Evolutionary conservation across 2,888 invertebrate genomes (phyloP).

Genomic region (Terebella lapidaria): DNA sequence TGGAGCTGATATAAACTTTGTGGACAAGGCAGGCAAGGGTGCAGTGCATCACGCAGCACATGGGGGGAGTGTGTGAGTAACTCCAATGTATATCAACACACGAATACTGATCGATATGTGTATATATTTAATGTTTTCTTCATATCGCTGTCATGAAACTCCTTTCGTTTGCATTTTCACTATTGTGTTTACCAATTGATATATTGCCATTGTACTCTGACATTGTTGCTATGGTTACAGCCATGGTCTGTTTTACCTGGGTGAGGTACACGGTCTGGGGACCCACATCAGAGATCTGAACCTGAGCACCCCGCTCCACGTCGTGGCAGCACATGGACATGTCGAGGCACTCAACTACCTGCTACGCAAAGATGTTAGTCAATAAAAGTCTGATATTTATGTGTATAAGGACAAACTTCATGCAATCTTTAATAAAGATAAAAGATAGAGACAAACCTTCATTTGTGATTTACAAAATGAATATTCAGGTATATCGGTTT

Average conservation of each 20-base stretch:
- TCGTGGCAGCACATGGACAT: constrained; percentile 39
- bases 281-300: constrained; percentile 31
- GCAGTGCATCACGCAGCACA: constrained; percentile 44
- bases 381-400: too few relatives aligned
- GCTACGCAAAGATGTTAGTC: constrained; percentile 34
- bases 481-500: too few relatives aligned
- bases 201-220: neutral
- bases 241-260: constrained; percentile 34
- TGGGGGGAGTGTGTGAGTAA: constrained; percentile 46
- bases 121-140: too few relatives aligned
- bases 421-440: too few relatives aligned
- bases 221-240: constrained; percentile 21
- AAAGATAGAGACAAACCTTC: too few relatives aligned
- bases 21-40: constrained; percentile 36
- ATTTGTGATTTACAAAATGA: too few relatives aligned
- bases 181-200: neutral
- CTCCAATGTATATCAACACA: neutral
- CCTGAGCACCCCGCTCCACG: constrained; percentile 38
- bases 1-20: constrained; percentile 34
- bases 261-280: constrained; percentile 28
- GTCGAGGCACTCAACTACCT: constrained; percentile 41
- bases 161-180: neutral
- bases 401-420: too few relatives aligned
- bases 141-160: too few relatives aligned
- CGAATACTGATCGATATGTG: too few relatives aligned